Conservation (phyloP, 2,888 invertebrate genomes). For the Seira ritae region DNA sequence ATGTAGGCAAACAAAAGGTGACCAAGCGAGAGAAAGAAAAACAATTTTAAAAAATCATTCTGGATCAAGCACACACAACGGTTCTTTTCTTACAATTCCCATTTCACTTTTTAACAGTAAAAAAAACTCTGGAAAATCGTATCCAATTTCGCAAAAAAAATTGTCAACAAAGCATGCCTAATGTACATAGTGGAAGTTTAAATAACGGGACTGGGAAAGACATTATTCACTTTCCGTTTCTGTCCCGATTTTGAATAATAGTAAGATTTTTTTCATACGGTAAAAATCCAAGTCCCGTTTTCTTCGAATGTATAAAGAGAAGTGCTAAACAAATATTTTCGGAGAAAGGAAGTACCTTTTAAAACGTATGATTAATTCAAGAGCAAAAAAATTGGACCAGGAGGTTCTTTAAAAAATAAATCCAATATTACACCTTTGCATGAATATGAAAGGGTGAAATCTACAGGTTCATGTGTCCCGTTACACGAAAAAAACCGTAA, state of each 20-base stretch:
- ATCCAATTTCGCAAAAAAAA: constrained; percentile 59
- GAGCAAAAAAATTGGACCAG: background rate
- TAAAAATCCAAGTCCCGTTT: constrained; percentile 14
- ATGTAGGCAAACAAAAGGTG: constrained; percentile 2
- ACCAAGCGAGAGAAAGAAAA: too few relatives aligned
- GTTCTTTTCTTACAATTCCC: background rate
- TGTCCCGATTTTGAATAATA: background rate
- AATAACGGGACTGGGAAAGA: constrained; percentile 35
- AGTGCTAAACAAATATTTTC: constrained; percentile 5
- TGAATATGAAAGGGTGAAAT: constrained; percentile 12
- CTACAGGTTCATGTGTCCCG: constrained; percentile 17
- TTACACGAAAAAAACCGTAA: background rate
- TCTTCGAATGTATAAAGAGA: background rate
- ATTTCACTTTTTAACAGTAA: constrained; percentile 5
- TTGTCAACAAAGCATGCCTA: constrained; percentile 22
- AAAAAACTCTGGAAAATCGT: background rate
- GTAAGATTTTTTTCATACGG: constrained; percentile 4
- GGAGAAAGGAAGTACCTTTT: background rate
- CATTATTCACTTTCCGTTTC: constrained; percentile 47
- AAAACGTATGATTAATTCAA: constrained; percentile 18
- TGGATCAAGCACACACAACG: background rate
- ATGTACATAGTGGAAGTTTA: background rate
- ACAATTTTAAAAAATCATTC: background rate
- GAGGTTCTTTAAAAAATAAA: background rate
- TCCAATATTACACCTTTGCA: too few relatives aligned